phyloP scores from a whole-genome alignment of 2,797 vertebrate genomes.

The Brotula barbata region DNA sequence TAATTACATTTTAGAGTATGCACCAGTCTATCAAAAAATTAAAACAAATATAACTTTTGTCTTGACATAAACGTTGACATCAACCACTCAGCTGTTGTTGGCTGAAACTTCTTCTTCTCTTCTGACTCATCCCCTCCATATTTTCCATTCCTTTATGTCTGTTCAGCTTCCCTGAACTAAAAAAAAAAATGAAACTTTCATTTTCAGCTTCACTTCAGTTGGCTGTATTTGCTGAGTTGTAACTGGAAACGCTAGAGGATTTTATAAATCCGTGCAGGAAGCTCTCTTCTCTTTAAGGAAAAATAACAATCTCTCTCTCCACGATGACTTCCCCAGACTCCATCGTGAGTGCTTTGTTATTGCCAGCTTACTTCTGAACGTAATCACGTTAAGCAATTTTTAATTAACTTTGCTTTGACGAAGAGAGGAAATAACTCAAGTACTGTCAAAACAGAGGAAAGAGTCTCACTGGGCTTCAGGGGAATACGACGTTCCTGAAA shows the following conservation, averaged over 20 bases:
- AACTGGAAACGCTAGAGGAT: too few species aligned
- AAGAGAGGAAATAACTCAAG: conserved; percentile 27
- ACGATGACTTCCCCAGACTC: conserved; percentile 2
- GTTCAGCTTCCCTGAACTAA: neutral
- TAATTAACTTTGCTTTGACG: conserved; percentile 32
- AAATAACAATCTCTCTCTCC: too few species aligned
- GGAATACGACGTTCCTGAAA: neutral
- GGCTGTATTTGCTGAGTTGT: neutral
- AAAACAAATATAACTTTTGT: too few species aligned
- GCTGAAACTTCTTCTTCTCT: too few species aligned
- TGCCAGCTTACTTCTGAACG: conserved; percentile 13
- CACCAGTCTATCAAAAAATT: too few species aligned
- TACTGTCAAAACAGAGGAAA: conserved; percentile 2
- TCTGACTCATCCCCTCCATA: too few species aligned
- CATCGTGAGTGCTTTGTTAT: conserved; percentile 18
- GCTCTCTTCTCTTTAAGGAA: too few species aligned
- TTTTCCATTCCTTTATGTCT: neutral
- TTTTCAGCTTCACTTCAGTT: neutral
- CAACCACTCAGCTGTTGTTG: too few species aligned
- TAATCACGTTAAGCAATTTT: conserved; percentile 17
- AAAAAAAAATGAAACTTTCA: neutral
- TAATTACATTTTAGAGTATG: too few species aligned
- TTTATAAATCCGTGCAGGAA: too few species aligned
- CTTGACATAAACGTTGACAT: too few species aligned
- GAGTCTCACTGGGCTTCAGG: conserved; percentile 8